Percentiles rank a stretch among this genome's conserved stretches.
phyloP scores from a whole-genome alignment of 2,888 invertebrate genomes.

The Polyommatus iphigenia region DNA sequence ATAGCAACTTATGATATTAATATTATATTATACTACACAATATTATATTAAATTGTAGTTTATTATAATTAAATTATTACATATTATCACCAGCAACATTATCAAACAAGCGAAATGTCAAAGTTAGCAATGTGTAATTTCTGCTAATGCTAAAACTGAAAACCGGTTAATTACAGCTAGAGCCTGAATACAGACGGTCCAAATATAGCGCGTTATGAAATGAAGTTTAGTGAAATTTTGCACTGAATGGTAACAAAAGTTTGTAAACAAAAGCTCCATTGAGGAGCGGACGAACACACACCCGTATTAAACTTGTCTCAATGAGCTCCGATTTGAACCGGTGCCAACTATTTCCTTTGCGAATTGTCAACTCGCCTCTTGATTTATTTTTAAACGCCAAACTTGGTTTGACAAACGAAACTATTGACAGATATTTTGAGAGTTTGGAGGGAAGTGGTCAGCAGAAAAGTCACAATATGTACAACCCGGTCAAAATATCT shows the following conservation, averaged over 20 bases:
- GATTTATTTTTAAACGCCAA: conserved; percentile 39
- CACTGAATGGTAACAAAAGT: conserved; percentile 26
- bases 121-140: too few species aligned
- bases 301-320: conserved; percentile 35
- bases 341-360: conserved; percentile 46
- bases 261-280: conserved; percentile 34
- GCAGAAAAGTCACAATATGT: background rate
- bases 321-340: conserved; percentile 45
- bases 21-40: too few species aligned
- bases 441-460: background rate
- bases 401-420: conserved; percentile 32
- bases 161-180: background rate
- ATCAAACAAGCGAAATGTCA: too few species aligned
- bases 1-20: too few species aligned
- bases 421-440: conserved; percentile 4
- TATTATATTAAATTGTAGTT: too few species aligned
- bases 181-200: background rate
- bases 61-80: too few species aligned
- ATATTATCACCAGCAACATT: too few species aligned
- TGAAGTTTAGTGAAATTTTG: background rate
- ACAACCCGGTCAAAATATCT: background rate
- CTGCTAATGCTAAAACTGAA: too few species aligned
- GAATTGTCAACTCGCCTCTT: conserved; percentile 43
- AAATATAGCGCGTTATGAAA: background rate
- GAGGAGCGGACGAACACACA: conserved; percentile 35